Evolutionary conservation across 2,113 vertebrate species (phyloP), one percentile per base, ranked within the genome.

Genomic region (Hypanus sabinus): DNA sequence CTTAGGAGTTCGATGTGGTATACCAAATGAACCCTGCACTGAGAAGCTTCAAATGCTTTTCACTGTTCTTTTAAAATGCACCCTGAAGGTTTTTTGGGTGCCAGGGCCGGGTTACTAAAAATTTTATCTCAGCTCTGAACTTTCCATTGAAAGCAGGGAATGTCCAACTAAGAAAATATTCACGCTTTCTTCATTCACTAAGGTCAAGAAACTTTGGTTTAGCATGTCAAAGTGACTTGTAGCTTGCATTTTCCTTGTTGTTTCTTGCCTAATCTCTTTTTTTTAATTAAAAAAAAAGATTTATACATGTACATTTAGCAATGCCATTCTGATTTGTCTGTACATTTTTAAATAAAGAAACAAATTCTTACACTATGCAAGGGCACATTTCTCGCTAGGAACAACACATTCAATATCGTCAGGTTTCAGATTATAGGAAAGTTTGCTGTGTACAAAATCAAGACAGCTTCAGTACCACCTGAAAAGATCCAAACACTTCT

Each of bases 271-370:
- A 96, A 96, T 95, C 96, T 96, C 96, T 94, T 96, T 96, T 97
- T 96, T 96, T 62, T 0, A 73, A 65, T 11, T 73, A 22, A n/a
- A 87, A n/a, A 88, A 88, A 88, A 91, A 96, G 94, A 96, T 22
- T 92, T 92, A 95, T 95, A 90, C 33, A 96, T 96, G 95, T 95
- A 97, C 96, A 96, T 97, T 97, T 97, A 97, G 96, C 96, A 96
- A 96, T 95, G 97, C 96, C 98, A 97, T 97, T 97, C 97, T 97
- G 97, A 99, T 98, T 98, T 98, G 98, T 98, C 98, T 97, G 98
- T 97, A 98, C 98, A 98, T 97, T 95, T 98, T 87, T 97, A 97
- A 97, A 97, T 96, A 96, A 97, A 97, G 95, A 96, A 97, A 96
- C 95, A 95, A 95, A 95, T 96, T 96, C 95, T 97, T 95, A 97